phyloP scores from a whole-genome alignment of 2,888 invertebrate species.

The Oxytorus armatus region DNA sequence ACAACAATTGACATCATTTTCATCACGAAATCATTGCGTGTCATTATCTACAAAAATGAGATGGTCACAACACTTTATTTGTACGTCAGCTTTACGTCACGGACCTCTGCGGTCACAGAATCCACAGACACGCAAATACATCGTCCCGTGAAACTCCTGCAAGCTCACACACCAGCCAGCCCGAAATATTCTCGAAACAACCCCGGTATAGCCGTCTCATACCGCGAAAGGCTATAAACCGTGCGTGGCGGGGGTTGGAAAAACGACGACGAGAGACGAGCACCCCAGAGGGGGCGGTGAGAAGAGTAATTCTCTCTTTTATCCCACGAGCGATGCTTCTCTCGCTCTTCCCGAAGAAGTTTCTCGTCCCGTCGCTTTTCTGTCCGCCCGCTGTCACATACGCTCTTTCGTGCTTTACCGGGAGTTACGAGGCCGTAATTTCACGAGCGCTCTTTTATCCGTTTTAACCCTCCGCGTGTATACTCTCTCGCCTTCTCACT shows the following conservation, averaged over 20 bases:
- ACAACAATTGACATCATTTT: too few relatives aligned
- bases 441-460: slow-evolving; percentile 72
- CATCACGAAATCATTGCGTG: too few relatives aligned
- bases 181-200: slow-evolving; percentile 20
- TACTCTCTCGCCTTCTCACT: slow-evolving; percentile 16
- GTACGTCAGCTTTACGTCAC: too few relatives aligned
- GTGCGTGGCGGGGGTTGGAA: slow-evolving; percentile 15
- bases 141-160: neutral
- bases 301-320: slow-evolving; percentile 44
- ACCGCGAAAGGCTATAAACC: slow-evolving; percentile 51
- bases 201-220: neutral
- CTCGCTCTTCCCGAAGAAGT: slow-evolving; percentile 24
- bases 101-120: too few relatives aligned
- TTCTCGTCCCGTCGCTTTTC: slow-evolving; percentile 59
- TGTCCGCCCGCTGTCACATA: slow-evolving; percentile 77
- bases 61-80: too few relatives aligned
- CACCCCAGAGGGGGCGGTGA: slow-evolving; percentile 5
- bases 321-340: slow-evolving; percentile 22
- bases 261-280: slow-evolving; percentile 18
- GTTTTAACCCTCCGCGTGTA: slow-evolving; percentile 65
- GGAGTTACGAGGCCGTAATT: slow-evolving; percentile 83
- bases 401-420: slow-evolving; percentile 80
- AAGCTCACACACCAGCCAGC: neutral
- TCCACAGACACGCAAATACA: neutral
- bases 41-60: too few relatives aligned